Conservation (phyloP, 2,888 invertebrate species). For the Aphidoletes aphidimyza region DNA sequence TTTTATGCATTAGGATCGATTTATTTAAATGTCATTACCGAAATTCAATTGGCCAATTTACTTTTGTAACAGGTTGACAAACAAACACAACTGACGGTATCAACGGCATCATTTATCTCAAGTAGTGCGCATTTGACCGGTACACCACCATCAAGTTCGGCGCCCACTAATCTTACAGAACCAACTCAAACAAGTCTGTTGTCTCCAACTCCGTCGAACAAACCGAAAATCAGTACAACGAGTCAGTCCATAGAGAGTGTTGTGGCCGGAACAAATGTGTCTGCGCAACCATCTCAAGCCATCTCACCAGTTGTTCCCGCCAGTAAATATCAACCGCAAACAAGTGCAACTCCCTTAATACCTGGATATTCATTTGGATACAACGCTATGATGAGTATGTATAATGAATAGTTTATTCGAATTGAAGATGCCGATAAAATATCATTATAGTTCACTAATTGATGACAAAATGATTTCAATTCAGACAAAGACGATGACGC, state of each 20-base stretch:
- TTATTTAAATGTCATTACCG: not conserved
- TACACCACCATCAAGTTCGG: slow-evolving; percentile 32
- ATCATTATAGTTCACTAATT: not conserved
- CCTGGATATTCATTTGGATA: slow-evolving; percentile 48
- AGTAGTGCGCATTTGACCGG: slow-evolving; percentile 40
- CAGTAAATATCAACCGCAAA: slow-evolving; percentile 11
- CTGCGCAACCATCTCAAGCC: not conserved
- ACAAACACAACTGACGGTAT: not conserved
- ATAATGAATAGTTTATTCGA: not conserved
- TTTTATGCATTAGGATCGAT: not conserved
- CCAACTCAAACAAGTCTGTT: not conserved
- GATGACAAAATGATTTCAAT: not conserved
- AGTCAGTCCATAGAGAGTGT: not conserved
- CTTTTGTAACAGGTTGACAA: not conserved
- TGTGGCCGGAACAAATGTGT: not conserved
- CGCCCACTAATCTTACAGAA: not conserved
- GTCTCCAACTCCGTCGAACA: not conserved
- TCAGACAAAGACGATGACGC: slow-evolving; percentile 74
- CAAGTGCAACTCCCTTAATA: not conserved
- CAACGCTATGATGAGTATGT: slow-evolving; percentile 37
- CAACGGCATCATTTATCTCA: not conserved
- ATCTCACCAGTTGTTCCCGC: not conserved
- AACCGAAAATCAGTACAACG: slow-evolving; percentile 49
- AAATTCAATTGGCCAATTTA: not conserved
- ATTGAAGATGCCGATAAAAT: not conserved